Evolutionary conservation across 2,113 vertebrate species (phyloP).

Genomic region (Pithys albifrons): DNA sequence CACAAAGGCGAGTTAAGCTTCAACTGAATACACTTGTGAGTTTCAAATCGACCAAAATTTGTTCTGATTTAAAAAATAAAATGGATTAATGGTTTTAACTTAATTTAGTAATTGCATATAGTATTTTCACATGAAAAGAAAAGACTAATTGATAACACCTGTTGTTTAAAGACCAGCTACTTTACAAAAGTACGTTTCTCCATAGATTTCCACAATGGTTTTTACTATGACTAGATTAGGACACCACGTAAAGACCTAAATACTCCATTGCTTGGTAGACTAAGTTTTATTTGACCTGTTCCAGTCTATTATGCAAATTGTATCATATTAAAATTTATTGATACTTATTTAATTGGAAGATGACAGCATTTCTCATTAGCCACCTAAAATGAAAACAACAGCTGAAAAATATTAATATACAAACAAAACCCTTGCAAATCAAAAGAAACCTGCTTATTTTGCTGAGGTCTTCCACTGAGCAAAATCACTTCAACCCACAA

Average conservation of each 20-base stretch:
- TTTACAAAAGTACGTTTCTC: constrained; percentile 29
- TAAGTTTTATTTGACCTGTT: background rate
- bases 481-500: background rate
- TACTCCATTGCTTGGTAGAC: constrained; percentile 16
- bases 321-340: background rate
- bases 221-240: constrained; percentile 22
- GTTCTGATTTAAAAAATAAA: background rate
- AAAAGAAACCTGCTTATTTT: background rate
- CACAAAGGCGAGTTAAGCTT: background rate
- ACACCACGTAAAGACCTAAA: constrained; percentile 31
- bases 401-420: background rate
- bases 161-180: constrained; percentile 23
- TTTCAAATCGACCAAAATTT: background rate
- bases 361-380: background rate
- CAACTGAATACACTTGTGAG: background rate
- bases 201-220: constrained; percentile 30
- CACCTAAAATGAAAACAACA: background rate
- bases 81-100: constrained; percentile 25
- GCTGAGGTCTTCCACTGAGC: background rate
- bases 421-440: background rate
- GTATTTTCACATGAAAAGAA: constrained; percentile 46
- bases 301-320: constrained; percentile 4
- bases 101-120: constrained; percentile 18
- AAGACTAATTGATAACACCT: constrained; percentile 41
- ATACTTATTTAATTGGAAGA: background rate